Base-by-base conservation (phyloP, 2,113 vertebrate genomes). In the Xenopus laevis region DNA sequence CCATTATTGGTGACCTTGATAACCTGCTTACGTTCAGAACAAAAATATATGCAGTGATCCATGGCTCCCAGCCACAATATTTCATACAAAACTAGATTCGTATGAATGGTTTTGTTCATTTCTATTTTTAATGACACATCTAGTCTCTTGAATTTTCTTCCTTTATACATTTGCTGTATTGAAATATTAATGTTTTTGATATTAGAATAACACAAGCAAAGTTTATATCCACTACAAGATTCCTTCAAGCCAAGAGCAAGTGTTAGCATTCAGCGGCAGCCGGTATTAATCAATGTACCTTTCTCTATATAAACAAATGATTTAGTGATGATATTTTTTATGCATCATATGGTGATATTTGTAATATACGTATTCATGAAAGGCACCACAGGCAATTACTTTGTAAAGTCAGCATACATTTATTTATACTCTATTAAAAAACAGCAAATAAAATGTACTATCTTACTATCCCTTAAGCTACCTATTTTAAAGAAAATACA, bases 201-300 rank as follows among this genome's bases (percentile, higher is more conserved):
- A 62, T 62, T 62, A 62, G 20, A 62, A 62, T 62, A 27, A 27
- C 59, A 62, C 21, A 62, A 12, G 4, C 21, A 30, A 4, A 40
- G 62, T 15, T 17, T 64, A 30, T 64, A 57, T 45, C 60, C 53
- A 65, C 20, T 55, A n/a, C 50, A 55, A 50, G 33, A 55, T 64
- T 33, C 71, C 62, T 53, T 45, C 71, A 15, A 65, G 71, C 62
- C 23, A 55, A 23, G 52, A 45, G 13, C 52, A 46, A 63, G 61
- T n/a, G 16, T 20, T 20, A 57, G 65, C 30, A 23, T 65, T 62
- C 40, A 15, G 27, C 13, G 4, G n/a, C 47, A 1, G 18, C 13
- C 33, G 17, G 55, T 66, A 59, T 74, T 74, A 59, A 74, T 74
- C 63, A 74, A 47, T 47, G 71, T 47, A 66, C 33, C 65, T 66